Base-by-base conservation (phyloP, 2,888 invertebrate genomes). In the Epicampocera succincta region DNA sequence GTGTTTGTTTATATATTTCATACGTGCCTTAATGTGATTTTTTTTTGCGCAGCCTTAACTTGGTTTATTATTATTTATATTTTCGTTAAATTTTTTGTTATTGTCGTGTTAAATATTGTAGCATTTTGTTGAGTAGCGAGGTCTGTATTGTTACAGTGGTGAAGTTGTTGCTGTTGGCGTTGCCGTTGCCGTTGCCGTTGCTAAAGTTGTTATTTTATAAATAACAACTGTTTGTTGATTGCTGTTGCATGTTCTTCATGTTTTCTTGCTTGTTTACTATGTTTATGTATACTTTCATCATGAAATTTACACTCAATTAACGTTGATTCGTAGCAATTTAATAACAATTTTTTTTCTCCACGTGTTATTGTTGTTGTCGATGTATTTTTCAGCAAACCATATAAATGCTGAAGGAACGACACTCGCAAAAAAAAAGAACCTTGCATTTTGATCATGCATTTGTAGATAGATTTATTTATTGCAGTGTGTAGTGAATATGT, bases 281-380 rank as follows among this genome's bases (percentile, higher is more conserved):
- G 73, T 76, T 76, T 76, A 54, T 75, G 66, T 66, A 54, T 72
- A 72, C 63, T 81, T 77, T 84, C 80, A 84, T 84, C 83, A 85
- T 80, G 85, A 86, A 87, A 87, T 87, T 87, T 85, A 84, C 87
- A 87, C 85, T 86, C 85, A 86, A 87, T 87, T 87, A 87, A 87
- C 83, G 85, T 84, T 85, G 82, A 86, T 85, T 86, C 85, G 85
- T 80, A 80, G 80, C 76, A 85, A 82, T 83, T 79, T 80, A 69
- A 76, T 78, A 73, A 15, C 60, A 58, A 61, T 42, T 68, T 58
- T 61, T 40, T 17, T 13, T 12, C 3, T 9, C n/a, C 12, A n/a
- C 6, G 5, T 11, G 33, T n/a, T 40, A 8, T 29, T 33, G 11
- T 58, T 42, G 19, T 72, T 58, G 38, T 71, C 42, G 8, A 38